These are phyloP conservation scores for Heliconius aoede DNA, from an alignment of 2,888 invertebrate species.

Conservation along the genomic window DNA sequence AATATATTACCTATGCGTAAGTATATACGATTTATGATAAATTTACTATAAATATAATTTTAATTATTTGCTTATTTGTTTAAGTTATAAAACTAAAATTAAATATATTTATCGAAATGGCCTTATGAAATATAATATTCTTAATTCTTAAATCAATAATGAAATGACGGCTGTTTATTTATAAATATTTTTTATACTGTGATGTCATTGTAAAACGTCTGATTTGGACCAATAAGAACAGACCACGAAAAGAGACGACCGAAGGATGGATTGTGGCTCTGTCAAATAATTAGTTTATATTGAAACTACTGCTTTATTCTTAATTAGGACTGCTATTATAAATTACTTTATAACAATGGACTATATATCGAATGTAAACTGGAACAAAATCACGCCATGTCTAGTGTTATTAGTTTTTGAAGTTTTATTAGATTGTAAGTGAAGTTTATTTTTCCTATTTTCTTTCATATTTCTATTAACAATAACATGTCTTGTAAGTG, in stretches of 20 bases:
- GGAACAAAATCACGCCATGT: slow-evolving; percentile 87
- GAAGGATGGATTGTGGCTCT: slow-evolving; percentile 77
- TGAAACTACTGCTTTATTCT: slow-evolving; percentile 55
- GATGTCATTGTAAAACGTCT: slow-evolving; percentile 49
- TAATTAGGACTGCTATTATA: slow-evolving; percentile 60
- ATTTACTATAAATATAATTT: too few species aligned
- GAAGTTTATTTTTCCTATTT: slow-evolving; percentile 51
- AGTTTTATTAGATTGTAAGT: slow-evolving; percentile 87
- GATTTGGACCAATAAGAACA: slow-evolving; percentile 82
- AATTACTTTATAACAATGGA: slow-evolving; percentile 75
- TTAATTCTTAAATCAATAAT: not conserved
- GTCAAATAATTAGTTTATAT: slow-evolving; percentile 65
- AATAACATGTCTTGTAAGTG: slow-evolving; percentile 49
- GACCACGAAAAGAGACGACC: slow-evolving; percentile 76
- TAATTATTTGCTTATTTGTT: too few species aligned
- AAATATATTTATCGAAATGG: not conserved
- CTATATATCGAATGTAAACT: slow-evolving; percentile 81
- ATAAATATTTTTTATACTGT: slow-evolving; percentile 28
- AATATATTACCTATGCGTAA: not conserved
- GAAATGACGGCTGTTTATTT: slow-evolving; percentile 1
- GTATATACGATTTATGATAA: not conserved
- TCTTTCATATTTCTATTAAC: slow-evolving; percentile 41
- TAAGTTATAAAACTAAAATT: not conserved
- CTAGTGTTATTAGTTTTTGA: slow-evolving; percentile 87
- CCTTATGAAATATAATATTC: not conserved